Conservation (phyloP, 2,888 invertebrate genomes). For the Aspidiotus destructor region DNA sequence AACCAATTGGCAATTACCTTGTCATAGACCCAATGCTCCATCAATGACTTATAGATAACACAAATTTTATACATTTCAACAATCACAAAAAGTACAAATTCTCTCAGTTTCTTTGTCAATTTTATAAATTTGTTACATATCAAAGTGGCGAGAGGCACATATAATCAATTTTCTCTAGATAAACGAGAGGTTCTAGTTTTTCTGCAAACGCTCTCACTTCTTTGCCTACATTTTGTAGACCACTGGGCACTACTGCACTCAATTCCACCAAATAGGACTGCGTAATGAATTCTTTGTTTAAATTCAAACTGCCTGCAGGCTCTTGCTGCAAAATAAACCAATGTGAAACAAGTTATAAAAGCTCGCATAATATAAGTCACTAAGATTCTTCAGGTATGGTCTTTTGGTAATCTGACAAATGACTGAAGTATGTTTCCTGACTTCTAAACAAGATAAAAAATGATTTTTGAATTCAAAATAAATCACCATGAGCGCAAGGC, state of each 20-base stretch:
- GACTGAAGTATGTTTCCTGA: too few relatives aligned
- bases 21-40: too few relatives aligned
- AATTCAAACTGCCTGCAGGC: constrained; percentile 38
- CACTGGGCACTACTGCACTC: constrained; percentile 78
- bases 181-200: constrained; percentile 81
- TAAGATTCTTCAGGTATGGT: too few relatives aligned
- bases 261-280: constrained; percentile 89
- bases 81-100: too few relatives aligned
- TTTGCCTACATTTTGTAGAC: constrained; percentile 89
- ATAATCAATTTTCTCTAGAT: constrained; percentile 86
- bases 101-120: too few relatives aligned
- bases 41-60: too few relatives aligned
- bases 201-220: constrained; percentile 93
- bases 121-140: too few relatives aligned
- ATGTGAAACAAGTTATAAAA: background rate
- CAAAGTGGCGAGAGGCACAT: constrained; percentile 50
- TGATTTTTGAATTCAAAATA: background rate
- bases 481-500: background rate
- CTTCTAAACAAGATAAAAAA: too few relatives aligned
- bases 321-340: constrained; percentile 16
- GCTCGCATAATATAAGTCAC: too few relatives aligned
- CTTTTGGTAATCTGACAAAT: too few relatives aligned
- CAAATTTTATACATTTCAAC: too few relatives aligned
- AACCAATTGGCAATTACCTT: too few relatives aligned
- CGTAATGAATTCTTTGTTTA: constrained; percentile 73